Percentiles rank a stretch among this genome's conserved stretches.
These are phyloP conservation scores for Scomber scombrus DNA, from an alignment of 2,113 vertebrate genomes.

Conservation along the genomic window DNA sequence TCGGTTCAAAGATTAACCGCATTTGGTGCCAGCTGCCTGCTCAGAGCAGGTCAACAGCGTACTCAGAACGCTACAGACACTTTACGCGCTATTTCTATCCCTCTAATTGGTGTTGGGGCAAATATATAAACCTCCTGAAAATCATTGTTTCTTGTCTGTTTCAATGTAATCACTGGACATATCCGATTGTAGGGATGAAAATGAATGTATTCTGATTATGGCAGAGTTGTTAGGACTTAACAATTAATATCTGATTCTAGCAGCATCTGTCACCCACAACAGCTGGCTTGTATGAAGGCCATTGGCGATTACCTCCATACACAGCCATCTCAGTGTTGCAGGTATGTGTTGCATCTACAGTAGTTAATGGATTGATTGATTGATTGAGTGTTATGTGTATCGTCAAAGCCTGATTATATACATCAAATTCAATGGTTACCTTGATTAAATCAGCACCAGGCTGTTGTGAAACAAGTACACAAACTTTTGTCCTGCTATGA, in stretches of 20 bases:
- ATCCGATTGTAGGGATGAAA: background rate
- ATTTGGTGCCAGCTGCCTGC: background rate
- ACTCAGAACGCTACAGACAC: background rate
- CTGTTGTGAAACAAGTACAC: background rate
- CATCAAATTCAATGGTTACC: conserved; percentile 5
- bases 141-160: background rate
- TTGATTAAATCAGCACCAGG: background rate
- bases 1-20: background rate
- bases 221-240: background rate
- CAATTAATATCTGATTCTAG: background rate
- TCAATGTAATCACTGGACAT: background rate
- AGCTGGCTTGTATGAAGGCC: background rate
- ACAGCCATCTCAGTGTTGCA: conserved; percentile 5
- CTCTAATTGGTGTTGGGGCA: background rate
- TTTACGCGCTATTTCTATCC: background rate
- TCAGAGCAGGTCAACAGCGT: background rate
- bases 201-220: background rate
- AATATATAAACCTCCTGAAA: background rate
- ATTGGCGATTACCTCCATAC: conserved; percentile 12
- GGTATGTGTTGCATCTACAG: conserved; percentile 9
- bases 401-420: conserved; percentile 29
- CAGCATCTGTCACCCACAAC: conserved; percentile 14
- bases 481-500: background rate
- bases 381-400: background rate
- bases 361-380: conserved; percentile 14